Conservation (phyloP, 2,113 vertebrate species). For the Halichoerus grypus region DNA sequence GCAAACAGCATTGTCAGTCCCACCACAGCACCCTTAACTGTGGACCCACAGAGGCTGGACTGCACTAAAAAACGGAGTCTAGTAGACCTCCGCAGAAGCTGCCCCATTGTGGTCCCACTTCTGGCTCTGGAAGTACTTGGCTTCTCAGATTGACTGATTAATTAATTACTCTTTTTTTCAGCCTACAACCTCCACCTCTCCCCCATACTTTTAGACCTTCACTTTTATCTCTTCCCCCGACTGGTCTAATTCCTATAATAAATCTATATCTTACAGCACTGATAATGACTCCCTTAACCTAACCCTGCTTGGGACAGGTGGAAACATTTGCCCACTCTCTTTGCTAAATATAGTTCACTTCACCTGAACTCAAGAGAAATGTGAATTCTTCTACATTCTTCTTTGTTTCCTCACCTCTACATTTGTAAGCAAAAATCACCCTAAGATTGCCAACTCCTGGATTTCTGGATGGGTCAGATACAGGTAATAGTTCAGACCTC, state of each 20-base stretch:
- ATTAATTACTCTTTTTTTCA: neutral
- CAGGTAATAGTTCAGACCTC: neutral
- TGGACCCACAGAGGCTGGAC: no score
- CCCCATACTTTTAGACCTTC: neutral
- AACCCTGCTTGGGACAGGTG: neutral
- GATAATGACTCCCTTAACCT: neutral
- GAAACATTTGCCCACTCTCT: neutral
- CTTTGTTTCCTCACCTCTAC: neutral
- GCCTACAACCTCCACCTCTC: fast-evolving
- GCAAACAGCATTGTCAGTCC: neutral
- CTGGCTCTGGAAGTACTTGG: neutral
- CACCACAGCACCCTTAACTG: fast-evolving
- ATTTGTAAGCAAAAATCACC: neutral
- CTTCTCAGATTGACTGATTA: neutral
- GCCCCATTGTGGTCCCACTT: no score
- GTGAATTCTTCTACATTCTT: neutral
- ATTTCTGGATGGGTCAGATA: neutral
- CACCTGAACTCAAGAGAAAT: neutral
- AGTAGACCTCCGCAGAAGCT: neutral
- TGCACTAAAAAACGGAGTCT: neutral
- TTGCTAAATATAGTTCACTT: neutral
- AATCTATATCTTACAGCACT: neutral
- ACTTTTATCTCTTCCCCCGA: neutral
- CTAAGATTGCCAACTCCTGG: neutral
- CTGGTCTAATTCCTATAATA: neutral